Conservation (phyloP, 2,113 vertebrate genomes). For the Lipophrys pholis region DNA sequence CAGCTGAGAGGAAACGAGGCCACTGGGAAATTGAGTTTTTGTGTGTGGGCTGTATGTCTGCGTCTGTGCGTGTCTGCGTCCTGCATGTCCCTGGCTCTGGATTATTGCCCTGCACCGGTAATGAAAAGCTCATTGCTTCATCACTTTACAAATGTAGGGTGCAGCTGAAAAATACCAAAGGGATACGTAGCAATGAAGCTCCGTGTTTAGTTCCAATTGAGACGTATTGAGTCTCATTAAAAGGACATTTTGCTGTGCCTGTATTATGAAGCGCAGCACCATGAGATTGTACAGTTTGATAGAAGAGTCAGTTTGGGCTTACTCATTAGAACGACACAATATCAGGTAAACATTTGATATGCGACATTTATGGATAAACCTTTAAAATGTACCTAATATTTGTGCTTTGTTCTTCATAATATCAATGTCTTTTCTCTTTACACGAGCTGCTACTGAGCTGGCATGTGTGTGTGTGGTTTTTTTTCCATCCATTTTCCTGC, state of each 20-base stretch:
- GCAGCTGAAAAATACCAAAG: constrained; percentile 19
- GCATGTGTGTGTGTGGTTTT: too few species aligned
- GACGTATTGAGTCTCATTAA: constrained; percentile 56
- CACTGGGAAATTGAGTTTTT: constrained; percentile 69
- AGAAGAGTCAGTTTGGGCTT: too few species aligned
- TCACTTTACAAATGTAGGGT: constrained; percentile 29
- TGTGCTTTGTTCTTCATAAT: too few species aligned
- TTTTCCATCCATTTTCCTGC: too few species aligned
- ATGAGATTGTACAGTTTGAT: constrained; percentile 39
- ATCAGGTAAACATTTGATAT: too few species aligned
- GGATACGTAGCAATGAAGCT: constrained; percentile 25
- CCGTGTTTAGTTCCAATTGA: constrained; percentile 50
- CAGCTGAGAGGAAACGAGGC: constrained; percentile 68
- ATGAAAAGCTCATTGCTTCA: constrained; percentile 37
- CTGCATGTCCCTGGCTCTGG: constrained; percentile 26
- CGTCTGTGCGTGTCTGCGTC: not conserved
- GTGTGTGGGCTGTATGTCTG: constrained; percentile 21
- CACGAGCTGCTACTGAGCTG: too few species aligned
- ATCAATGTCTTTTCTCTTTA: too few species aligned
- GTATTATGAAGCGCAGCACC: constrained; percentile 41
- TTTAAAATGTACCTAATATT: too few species aligned
- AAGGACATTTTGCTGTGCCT: constrained; percentile 56
- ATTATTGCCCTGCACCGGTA: constrained; percentile 37
- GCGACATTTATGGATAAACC: too few species aligned
- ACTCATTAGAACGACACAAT: too few species aligned